Conservation (phyloP, 2,113 vertebrate species). For the Elachura formosa region DNA sequence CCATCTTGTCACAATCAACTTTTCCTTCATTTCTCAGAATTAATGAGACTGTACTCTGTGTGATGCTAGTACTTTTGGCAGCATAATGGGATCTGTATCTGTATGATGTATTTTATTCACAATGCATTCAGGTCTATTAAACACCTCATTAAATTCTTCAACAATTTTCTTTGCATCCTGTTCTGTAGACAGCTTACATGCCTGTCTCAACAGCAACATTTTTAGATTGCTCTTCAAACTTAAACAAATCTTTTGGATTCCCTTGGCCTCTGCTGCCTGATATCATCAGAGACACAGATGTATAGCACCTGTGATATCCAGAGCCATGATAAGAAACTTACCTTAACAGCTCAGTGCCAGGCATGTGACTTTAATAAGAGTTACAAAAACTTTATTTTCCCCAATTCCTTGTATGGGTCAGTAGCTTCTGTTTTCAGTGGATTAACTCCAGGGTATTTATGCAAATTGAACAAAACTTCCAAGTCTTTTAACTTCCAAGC, state of each 20-base stretch:
- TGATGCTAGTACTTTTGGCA: conserved; percentile 51
- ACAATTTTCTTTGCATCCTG: conserved; percentile 56
- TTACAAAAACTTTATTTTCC: background rate
- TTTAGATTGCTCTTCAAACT: conserved; percentile 20
- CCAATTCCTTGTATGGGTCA: background rate
- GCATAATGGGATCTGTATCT: conserved; percentile 51
- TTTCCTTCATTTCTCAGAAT: conserved; percentile 26
- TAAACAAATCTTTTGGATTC: background rate
- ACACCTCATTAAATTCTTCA: conserved; percentile 64
- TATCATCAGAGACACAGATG: background rate
- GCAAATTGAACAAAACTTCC: background rate
- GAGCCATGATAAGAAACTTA: background rate
- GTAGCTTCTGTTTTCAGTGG: conserved; percentile 25
- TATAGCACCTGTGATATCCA: background rate
- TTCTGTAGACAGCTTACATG: conserved; percentile 45
- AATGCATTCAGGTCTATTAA: conserved; percentile 58
- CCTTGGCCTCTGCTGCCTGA: background rate
- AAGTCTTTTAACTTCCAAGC: background rate
- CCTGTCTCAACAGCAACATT: conserved; percentile 16
- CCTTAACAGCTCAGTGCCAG: background rate
- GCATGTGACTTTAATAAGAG: background rate
- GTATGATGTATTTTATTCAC: conserved; percentile 60
- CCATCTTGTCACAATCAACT: conserved; percentile 37
- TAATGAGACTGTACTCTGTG: conserved; percentile 34
- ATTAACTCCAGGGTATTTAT: background rate